Base-by-base conservation (phyloP, 2,113 vertebrate species). In the Ochotona curzoniae region DNA sequence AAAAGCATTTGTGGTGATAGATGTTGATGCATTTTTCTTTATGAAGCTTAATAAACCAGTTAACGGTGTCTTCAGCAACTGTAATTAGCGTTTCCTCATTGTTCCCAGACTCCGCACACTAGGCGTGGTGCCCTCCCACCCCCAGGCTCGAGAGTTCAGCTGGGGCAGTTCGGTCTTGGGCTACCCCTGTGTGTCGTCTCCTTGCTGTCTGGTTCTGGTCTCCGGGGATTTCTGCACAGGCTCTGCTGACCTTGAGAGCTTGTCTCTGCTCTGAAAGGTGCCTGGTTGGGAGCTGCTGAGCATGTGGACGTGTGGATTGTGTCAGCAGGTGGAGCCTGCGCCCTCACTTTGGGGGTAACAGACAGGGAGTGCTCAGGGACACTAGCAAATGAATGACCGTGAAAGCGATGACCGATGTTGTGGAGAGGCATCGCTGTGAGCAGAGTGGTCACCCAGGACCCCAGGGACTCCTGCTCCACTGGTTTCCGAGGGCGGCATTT, bases 11-110 rank as follows among this genome's bases (percentile, higher is more conserved):
- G 49, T 20, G 20, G 0, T 94, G 93, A 81, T 87, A 44, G 63
- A 51, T 86, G 51, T 61, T 79, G 70, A 73, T 87, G 8, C 91
- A 60, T 60, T 96, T 95, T 94, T 93, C 83, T 93, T 89, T 93
- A 82, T 51, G 28, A 67, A 93, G 90, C 93, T 91, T 90, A 95
- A 93, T 85, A 95, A 94, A 90, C 87, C 87, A 60, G 89, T 83
- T 93, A 94, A 82, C 63, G 61, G 10, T 81, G 44, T 57, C 83
- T 91, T 93, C 23, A 47, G 79, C 82, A 91, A 71, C 64, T 83
- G n/a, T 89, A 87, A 93, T 87, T 67, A 95, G 38, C 75, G n/a
- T 60, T 80, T 88, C 70, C 66, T 54, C 83, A 3, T 90, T 66
- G 51, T 79, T 91, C 67, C 71, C 54, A 6, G 32, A 75, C 70